Evolutionary conservation across 2,797 vertebrate genomes (phyloP), one percentile per base, ranked within the genome.

Genomic region (Myripristis jacobus): DNA sequence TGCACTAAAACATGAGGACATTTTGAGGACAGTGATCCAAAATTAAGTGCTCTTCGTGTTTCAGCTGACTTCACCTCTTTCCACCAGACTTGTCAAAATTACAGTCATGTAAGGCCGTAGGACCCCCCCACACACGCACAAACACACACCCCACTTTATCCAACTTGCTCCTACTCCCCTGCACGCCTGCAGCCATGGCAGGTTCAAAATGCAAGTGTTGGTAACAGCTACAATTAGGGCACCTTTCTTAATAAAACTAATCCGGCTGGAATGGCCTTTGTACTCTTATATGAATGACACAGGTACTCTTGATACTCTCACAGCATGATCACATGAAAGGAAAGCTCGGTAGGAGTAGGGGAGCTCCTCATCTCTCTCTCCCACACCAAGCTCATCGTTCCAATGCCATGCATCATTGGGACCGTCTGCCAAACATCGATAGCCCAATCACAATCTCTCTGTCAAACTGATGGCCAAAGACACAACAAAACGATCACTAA

Each of bases 401-500:
- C 48, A 76, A 15, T 31, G 46, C 63, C 58, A 47, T 50, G 51
- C 34, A 48, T 54, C 47, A 74, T 47, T 24, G 57, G 80, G 59
- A 43, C n/a, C 0, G 15, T 6, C 13, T 43, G 24, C 48, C 44
- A 63, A 27, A 44, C 63, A 44, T 72, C 74, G 47, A 85, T 69
- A 70, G 18, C n/a, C 29, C 75, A 60, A 67, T 79, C 73, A 62
- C 59, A 77, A 18, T 7, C 65, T 66, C 38, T 51, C 36, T 16
- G 31, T 75, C 44, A 44, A 47, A 36, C 51, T 38, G 69, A 77
- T 83, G 68, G 71, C 62, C 7, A 8, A 77, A n/a, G 74, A 78
- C 76, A 80, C 63, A 90, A 82, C 79, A 65, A 67, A 86, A 88
- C 67, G 46, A 90, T 84, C 50, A 25, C 2, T 24, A 52, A 84